Evolutionary conservation across 2,113 vertebrate species (phyloP).

Genomic region (Pangasianodon hypophthalmus): DNA sequence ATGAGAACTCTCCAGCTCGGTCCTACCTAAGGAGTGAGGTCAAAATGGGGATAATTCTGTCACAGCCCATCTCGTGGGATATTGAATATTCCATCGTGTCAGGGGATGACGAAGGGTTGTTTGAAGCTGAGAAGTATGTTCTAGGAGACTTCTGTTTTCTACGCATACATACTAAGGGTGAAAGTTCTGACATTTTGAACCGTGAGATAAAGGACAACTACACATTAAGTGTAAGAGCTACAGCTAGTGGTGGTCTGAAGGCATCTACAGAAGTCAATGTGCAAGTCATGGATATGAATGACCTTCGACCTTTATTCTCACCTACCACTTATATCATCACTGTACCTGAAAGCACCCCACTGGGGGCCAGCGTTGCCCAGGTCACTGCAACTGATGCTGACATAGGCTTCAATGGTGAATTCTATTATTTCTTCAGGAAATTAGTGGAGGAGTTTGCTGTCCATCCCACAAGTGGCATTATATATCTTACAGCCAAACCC

Average conservation of each 20-base stretch:
- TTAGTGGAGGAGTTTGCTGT: conserved; percentile 89
- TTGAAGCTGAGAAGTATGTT: conserved; percentile 88
- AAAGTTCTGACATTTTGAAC: conserved; percentile 88
- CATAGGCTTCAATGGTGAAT: conserved; percentile 92
- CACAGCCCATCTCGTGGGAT: conserved; percentile 81
- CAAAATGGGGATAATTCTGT: conserved; percentile 88
- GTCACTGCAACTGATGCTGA: conserved; percentile 96
- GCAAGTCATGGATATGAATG: conserved; percentile 94
- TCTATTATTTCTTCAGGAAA: conserved; percentile 95
- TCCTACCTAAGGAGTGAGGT: conserved; percentile 85
- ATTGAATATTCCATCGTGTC: conserved; percentile 88
- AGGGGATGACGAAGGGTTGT: conserved; percentile 88
- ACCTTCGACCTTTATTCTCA: conserved; percentile 93
- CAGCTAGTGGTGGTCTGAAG: conserved; percentile 84
- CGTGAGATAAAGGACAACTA: conserved; percentile 95
- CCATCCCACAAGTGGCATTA: conserved; percentile 91
- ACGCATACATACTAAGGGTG: conserved; percentile 89
- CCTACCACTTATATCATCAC: conserved; percentile 92
- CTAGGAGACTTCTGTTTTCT: conserved; percentile 97
- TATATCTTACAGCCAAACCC: conserved; percentile 85
- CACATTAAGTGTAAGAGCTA: conserved; percentile 88
- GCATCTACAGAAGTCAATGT: conserved; percentile 88
- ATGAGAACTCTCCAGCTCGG: conserved; percentile 90
- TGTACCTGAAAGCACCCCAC: conserved; percentile 86
- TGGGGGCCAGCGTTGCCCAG: conserved; percentile 88